Evolutionary conservation across 2,797 vertebrate species (phyloP).

Genomic region (Manis crassicaudata): DNA sequence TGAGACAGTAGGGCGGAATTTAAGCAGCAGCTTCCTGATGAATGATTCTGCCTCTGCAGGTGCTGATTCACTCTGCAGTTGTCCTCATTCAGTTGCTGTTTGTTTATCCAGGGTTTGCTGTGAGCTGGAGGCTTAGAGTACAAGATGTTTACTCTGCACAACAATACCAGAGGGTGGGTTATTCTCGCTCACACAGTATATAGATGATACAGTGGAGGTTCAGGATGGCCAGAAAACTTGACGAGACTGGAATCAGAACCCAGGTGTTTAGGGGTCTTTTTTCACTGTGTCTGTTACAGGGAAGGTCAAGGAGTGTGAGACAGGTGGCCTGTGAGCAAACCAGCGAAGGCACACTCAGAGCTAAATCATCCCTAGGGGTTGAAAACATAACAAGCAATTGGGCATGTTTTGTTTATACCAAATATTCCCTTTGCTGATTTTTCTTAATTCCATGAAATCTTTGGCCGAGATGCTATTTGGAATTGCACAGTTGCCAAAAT

Average conservation of each 20-base stretch:
- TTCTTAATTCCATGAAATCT: constrained; percentile 61
- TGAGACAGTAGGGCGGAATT: not conserved
- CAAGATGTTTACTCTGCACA: not conserved
- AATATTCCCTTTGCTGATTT: constrained; percentile 53
- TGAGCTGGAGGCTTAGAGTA: not conserved
- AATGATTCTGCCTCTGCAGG: not conserved
- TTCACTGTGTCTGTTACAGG: not conserved
- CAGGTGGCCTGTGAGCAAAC: not conserved
- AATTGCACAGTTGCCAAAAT: constrained; percentile 60
- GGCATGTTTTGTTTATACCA: constrained; percentile 58
- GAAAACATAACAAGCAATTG: constrained; percentile 31
- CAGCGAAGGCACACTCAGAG: not conserved
- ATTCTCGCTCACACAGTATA: not conserved
- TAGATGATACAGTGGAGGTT: not conserved
- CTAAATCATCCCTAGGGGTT: not conserved
- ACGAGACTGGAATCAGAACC: not conserved
- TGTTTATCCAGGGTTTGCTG: not conserved
- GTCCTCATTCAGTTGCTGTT: not conserved
- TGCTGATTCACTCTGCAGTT: not conserved
- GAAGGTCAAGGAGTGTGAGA: not conserved
- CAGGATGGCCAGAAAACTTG: not conserved
- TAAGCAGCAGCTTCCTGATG: not conserved
- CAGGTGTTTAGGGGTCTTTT: not conserved
- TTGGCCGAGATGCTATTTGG: constrained; percentile 65
- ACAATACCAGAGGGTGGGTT: not conserved